Percentiles rank a stretch among this genome's conserved stretches.
Conservation (phyloP, 2,888 invertebrate genomes). For the Seira ritae region DNA sequence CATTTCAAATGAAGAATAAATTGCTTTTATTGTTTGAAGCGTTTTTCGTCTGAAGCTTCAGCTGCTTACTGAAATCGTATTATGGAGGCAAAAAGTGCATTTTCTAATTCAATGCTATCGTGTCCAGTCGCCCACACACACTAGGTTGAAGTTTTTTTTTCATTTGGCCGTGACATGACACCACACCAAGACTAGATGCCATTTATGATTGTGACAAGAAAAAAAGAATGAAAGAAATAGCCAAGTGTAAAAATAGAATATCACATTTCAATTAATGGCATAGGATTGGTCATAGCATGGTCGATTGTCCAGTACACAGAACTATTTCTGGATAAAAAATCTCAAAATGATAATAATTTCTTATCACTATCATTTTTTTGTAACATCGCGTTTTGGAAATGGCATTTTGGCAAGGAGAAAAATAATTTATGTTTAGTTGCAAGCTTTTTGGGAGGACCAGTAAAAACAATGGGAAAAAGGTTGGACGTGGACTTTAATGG, state of each 20-base stretch:
- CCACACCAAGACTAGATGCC: conserved; percentile 4
- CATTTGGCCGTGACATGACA: neutral
- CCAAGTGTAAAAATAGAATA: conserved; percentile 2
- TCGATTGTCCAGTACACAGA: neutral
- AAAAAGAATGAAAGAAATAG: neutral
- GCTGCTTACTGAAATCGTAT: neutral
- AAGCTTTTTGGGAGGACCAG: neutral
- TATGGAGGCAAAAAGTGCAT: neutral
- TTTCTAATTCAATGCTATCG: neutral
- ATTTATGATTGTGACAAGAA: neutral
- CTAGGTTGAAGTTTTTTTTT: neutral
- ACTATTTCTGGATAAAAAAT: conserved; percentile 10
- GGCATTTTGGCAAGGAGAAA: neutral
- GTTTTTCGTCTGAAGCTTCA: neutral
- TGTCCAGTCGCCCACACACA: conserved; percentile 11
- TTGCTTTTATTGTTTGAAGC: neutral
- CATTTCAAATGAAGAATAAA: conserved; percentile 2
- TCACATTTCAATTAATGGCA: conserved; percentile 14
- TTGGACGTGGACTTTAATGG: neutral
- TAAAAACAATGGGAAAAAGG: conserved; percentile 1
- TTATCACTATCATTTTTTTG: neutral
- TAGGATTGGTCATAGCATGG: conserved; percentile 14
- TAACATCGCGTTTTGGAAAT: neutral
- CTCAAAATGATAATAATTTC: neutral
- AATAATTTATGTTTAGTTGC: conserved; percentile 9